Evolutionary conservation across 2,888 invertebrate species (phyloP).

Genomic region (Neoitamus cyanurus): DNA sequence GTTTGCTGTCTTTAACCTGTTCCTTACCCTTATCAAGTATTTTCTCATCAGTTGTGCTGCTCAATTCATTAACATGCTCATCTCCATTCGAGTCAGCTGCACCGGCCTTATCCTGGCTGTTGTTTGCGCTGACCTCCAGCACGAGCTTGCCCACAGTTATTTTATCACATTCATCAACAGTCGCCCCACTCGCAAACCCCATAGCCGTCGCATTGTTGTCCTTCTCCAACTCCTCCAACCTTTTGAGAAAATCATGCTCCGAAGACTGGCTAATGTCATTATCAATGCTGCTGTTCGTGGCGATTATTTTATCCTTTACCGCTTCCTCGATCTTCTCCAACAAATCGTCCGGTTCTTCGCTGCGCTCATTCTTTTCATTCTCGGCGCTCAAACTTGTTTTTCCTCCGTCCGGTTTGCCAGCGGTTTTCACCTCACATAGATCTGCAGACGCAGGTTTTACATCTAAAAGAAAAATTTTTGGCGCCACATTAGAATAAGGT

Average conservation of each 20-base stretch:
- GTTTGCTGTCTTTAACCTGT: not conserved
- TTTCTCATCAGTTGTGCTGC: not conserved
- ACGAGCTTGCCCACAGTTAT: not conserved
- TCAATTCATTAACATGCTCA: not conserved
- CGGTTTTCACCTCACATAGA: not conserved
- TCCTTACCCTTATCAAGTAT: not conserved
- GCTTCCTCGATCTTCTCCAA: constrained; percentile 54
- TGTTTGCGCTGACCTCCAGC: not conserved
- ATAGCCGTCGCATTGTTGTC: not conserved
- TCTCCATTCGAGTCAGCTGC: not conserved
- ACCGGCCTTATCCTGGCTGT: not conserved
- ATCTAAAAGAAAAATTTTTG: constrained; percentile 26
- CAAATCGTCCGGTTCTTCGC: constrained; percentile 51
- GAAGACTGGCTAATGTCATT: constrained; percentile 52
- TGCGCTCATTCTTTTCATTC: not conserved
- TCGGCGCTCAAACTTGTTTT: not conserved
- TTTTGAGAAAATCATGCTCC: constrained; percentile 54
- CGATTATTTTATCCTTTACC: constrained; percentile 50
- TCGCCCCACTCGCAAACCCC: not conserved
- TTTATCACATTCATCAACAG: not conserved
- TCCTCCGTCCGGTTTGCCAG: constrained; percentile 36
- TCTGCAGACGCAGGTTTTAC: constrained; percentile 21
- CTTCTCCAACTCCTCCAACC: constrained; percentile 50
- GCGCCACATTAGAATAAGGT: not conserved
- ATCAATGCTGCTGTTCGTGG: constrained; percentile 25